Conservation (phyloP, 2,113 vertebrate genomes). For the Chaetops frenatus region DNA sequence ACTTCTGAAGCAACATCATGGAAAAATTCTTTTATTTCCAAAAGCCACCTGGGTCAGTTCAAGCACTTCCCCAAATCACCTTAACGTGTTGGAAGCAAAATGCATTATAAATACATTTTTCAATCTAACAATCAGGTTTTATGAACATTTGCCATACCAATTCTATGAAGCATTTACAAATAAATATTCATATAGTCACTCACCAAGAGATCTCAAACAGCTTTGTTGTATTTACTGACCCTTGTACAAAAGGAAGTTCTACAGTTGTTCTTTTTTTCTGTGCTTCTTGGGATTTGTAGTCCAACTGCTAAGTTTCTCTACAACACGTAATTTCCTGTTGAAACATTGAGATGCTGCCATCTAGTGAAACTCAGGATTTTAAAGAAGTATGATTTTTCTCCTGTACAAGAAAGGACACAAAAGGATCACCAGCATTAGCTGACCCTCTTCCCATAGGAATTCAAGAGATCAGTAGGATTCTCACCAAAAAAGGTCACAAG, state of each 20-base stretch:
- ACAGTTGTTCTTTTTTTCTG: neutral
- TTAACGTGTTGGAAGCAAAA: neutral
- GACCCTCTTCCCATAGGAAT: neutral
- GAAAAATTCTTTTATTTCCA: neutral
- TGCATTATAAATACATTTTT: neutral
- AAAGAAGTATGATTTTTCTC: neutral
- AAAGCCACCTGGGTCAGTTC: neutral
- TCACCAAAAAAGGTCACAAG: neutral
- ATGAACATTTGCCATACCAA: rapidly evolving
- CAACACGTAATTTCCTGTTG: neutral
- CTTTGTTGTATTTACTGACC: neutral
- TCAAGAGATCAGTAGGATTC: neutral
- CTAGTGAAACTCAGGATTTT: conserved; percentile 26
- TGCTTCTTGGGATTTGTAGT: conserved; percentile 62
- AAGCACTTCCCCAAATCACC: neutral
- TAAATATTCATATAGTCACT: neutral
- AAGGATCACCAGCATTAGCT: neutral
- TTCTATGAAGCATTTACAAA: neutral
- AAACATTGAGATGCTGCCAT: conserved; percentile 31
- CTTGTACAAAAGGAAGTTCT: neutral
- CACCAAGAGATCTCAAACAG: neutral
- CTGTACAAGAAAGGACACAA: neutral
- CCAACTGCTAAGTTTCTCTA: neutral
- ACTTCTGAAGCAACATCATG: neutral
- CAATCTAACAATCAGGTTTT: neutral